Conservation (phyloP, 2,888 invertebrate genomes). For the Trissonchulus latispiculum region DNA sequence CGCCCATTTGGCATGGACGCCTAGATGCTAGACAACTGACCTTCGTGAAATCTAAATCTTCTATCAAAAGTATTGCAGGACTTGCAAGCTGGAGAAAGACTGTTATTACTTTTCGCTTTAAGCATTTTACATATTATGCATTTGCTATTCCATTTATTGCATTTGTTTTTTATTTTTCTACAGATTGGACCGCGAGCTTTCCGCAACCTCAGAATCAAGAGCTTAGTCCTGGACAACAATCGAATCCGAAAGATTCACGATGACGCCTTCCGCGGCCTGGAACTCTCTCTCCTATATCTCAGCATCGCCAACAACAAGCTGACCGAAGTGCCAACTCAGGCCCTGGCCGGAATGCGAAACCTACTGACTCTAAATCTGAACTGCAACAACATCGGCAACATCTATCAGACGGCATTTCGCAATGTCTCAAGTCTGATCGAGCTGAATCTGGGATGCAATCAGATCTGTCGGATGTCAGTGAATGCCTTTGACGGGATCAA, state of each 20-base stretch:
- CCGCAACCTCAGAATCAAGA: constrained; percentile 47
- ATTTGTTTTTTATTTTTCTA: constrained; percentile 7
- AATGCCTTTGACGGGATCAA: constrained; percentile 35
- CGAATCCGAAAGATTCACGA: constrained; percentile 37
- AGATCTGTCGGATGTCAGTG: constrained; percentile 32
- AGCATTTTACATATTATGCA: too few relatives aligned
- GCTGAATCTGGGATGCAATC: constrained; percentile 41
- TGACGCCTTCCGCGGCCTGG: constrained; percentile 58
- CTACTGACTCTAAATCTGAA: constrained; percentile 37
- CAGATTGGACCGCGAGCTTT: constrained; percentile 56
- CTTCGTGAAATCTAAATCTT: too few relatives aligned
- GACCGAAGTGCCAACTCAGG: constrained; percentile 63
- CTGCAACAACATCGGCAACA: constrained; percentile 46
- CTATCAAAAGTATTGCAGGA: too few relatives aligned
- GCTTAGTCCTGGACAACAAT: constrained; percentile 43
- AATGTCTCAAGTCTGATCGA: constrained; percentile 39
- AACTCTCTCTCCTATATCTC: constrained; percentile 64
- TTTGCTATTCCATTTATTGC: too few relatives aligned
- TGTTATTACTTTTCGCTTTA: too few relatives aligned
- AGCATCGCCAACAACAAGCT: constrained; percentile 60
- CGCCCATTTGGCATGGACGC: too few relatives aligned
- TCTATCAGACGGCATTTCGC: constrained; percentile 34
- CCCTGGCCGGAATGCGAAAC: constrained; percentile 47
- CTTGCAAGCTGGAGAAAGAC: too few relatives aligned
- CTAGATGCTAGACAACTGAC: too few relatives aligned